Evolutionary conservation across 2,888 invertebrate species (phyloP).

Genomic region (Scaptomyza polygonia): DNA sequence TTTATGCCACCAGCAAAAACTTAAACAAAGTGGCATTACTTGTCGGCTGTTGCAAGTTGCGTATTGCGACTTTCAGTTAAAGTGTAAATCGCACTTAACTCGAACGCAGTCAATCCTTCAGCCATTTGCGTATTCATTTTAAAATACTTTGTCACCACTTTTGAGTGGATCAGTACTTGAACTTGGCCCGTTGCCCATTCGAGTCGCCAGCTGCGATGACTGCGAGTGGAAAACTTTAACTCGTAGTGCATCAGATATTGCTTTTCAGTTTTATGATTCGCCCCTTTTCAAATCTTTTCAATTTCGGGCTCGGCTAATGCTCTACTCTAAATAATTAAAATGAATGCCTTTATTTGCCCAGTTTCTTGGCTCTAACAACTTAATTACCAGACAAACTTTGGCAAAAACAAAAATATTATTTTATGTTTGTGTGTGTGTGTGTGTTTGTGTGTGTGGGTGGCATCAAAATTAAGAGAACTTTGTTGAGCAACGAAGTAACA

Average conservation of each 20-base stretch:
- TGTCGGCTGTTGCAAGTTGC: constrained; percentile 31
- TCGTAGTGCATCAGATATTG: constrained; percentile 44
- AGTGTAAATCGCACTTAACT: constrained; percentile 24
- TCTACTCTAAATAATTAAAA: constrained; percentile 70
- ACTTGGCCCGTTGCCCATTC: constrained; percentile 33
- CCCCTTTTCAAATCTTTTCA: constrained; percentile 12
- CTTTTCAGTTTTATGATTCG: constrained; percentile 41
- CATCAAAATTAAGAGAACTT: constrained; percentile 71
- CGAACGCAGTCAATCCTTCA: constrained; percentile 42
- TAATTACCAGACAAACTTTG: constrained; percentile 70
- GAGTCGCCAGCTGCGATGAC: constrained; percentile 17
- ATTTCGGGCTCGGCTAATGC: constrained; percentile 25
- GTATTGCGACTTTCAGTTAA: constrained; percentile 9
- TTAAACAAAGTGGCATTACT: constrained; percentile 68
- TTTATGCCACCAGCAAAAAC: constrained; percentile 54
- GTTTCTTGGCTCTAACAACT: constrained; percentile 54
- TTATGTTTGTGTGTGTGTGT: constrained; percentile 44
- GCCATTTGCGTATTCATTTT: constrained; percentile 75
- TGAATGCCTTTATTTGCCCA: constrained; percentile 54
- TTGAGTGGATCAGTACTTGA: constrained; percentile 30
- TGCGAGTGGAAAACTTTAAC: constrained; percentile 50
- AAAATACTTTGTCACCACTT: constrained; percentile 69
- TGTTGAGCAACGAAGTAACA: constrained; percentile 16
- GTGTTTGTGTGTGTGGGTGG: too few species aligned
- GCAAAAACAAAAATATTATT: constrained; percentile 75